Conservation (phyloP, 2,113 vertebrate genomes). For the Cettia cetti region DNA sequence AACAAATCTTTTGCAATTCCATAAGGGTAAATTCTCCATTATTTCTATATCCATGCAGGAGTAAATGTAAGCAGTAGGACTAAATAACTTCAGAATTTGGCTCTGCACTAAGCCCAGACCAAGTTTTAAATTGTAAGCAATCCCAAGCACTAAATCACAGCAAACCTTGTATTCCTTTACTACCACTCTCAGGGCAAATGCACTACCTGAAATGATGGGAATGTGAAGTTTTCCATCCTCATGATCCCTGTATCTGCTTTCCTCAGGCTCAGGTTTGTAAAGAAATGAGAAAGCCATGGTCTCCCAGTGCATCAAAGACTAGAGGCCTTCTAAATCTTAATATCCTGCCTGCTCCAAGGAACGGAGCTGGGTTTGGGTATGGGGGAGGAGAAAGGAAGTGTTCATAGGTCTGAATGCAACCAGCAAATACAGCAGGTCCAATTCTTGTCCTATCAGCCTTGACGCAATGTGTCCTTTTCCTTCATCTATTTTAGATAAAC, state of each 20-base stretch:
- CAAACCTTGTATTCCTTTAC: background rate
- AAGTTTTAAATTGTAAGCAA: background rate
- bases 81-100: background rate
- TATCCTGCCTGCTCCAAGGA: constrained; percentile 32
- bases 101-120: background rate
- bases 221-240: background rate
- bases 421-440: constrained; percentile 24
- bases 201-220: background rate
- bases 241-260: background rate
- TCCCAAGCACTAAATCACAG: background rate
- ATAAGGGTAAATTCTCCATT: background rate
- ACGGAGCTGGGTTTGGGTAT: background rate
- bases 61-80: background rate
- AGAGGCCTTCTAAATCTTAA: constrained; percentile 1
- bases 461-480: constrained; percentile 54
- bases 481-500: constrained; percentile 68
- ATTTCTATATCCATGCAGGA: background rate
- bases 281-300: background rate
- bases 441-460: constrained; percentile 58
- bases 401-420: background rate
- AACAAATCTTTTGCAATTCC: background rate
- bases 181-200: background rate
- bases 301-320: constrained; percentile 20
- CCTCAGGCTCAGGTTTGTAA: background rate
- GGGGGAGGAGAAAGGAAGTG: constrained; percentile 37